Evolutionary conservation across 2,797 vertebrate species (phyloP).

Genomic region (Lateolabrax maculatus): DNA sequence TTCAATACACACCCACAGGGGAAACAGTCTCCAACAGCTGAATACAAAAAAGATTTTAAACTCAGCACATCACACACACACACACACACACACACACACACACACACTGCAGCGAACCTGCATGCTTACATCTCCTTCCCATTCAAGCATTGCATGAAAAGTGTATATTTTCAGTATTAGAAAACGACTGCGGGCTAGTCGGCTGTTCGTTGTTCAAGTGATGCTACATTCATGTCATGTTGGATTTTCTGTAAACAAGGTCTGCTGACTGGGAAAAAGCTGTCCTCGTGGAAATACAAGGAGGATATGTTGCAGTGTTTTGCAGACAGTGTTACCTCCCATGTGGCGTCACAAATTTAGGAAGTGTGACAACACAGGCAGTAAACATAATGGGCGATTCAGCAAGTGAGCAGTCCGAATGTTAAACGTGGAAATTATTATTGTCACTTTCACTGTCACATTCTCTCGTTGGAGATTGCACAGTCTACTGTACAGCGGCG

Average conservation of each 20-base stretch:
- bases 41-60: conserved; percentile 29
- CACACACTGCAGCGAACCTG: conserved; percentile 19
- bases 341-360: conserved; percentile 35
- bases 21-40: conserved; percentile 22
- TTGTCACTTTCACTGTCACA: conserved; percentile 14
- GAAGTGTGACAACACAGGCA: conserved; percentile 40
- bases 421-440: conserved; percentile 35
- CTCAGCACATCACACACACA: conserved; percentile 11
- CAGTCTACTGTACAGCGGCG: neutral
- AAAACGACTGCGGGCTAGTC: neutral
- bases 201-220: conserved; percentile 19
- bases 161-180: conserved; percentile 1
- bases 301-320: conserved; percentile 9
- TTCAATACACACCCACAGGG: conserved; percentile 45
- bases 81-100: conserved; percentile 17
- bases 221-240: conserved; percentile 28
- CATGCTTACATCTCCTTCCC: conserved; percentile 21
- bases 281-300: conserved; percentile 12
- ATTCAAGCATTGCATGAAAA: conserved; percentile 25
- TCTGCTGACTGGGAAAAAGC: conserved; percentile 13
- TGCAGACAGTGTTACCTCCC: conserved; percentile 18
- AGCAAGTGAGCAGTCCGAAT: conserved; percentile 28
- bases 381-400: conserved; percentile 33
- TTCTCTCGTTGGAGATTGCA: neutral
- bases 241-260: conserved; percentile 37